phyloP scores from a whole-genome alignment of 2,113 vertebrate genomes.

The Elachura formosa region DNA sequence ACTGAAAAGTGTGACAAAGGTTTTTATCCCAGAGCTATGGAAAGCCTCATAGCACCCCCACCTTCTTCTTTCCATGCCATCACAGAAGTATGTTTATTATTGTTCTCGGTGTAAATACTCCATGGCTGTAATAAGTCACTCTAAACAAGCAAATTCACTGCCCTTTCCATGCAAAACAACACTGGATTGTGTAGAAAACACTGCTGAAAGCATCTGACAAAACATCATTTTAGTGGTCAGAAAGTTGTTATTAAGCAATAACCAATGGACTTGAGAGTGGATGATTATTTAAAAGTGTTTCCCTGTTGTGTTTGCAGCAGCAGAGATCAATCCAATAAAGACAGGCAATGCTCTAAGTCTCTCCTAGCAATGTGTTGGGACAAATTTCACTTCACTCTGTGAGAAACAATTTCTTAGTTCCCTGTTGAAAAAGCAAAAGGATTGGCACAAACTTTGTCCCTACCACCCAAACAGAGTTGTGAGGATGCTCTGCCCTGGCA shows the following conservation, averaged over 20 bases:
- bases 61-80: not conserved
- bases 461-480: not conserved
- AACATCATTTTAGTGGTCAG: not conserved
- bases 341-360: not conserved
- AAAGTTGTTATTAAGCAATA: not conserved
- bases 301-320: not conserved
- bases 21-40: not conserved
- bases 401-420: not conserved
- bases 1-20: constrained; percentile 14
- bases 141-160: not conserved
- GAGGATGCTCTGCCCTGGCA: not conserved
- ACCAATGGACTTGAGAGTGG: not conserved
- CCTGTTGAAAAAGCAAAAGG: not conserved
- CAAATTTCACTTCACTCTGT: not conserved
- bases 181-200: not conserved
- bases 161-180: not conserved
- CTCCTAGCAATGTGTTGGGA: not conserved
- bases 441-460: not conserved
- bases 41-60: not conserved
- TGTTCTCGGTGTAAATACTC: not conserved
- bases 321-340: not conserved
- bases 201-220: not conserved
- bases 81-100: not conserved
- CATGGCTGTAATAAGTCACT: not conserved
- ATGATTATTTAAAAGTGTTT: not conserved